Conservation (phyloP, 2,888 invertebrate genomes). For the Drosophila prostipennis region DNA sequence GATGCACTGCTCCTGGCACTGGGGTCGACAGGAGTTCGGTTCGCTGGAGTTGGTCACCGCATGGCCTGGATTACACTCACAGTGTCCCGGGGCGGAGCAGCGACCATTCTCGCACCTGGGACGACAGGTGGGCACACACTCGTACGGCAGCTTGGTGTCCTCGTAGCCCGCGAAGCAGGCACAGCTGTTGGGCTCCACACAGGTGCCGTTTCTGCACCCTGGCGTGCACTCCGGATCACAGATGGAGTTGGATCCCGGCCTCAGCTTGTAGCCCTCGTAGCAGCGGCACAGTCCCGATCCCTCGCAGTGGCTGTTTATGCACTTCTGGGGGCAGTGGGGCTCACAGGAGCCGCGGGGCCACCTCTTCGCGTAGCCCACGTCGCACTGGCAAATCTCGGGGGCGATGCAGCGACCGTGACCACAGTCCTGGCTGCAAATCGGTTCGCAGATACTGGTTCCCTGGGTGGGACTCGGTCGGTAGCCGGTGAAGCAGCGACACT, state of each 20-base stretch:
- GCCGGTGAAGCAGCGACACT: slow-evolving; percentile 85
- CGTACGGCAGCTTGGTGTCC: slow-evolving; percentile 73
- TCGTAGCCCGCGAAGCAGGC: slow-evolving; percentile 80
- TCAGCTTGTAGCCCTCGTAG: slow-evolving; percentile 84
- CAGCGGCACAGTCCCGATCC: slow-evolving; percentile 86
- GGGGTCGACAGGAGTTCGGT: slow-evolving; percentile 74
- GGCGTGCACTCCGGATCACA: slow-evolving; percentile 83
- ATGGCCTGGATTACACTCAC: slow-evolving; percentile 85
- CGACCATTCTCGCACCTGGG: slow-evolving; percentile 83
- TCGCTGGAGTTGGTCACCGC: slow-evolving; percentile 65
- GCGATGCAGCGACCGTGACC: slow-evolving; percentile 80
- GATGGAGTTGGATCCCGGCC: slow-evolving; percentile 70
- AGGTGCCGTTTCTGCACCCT: slow-evolving; percentile 83
- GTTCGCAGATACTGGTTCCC: slow-evolving; percentile 70
- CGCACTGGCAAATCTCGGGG: slow-evolving; percentile 80
- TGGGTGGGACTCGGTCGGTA: slow-evolving; percentile 64
- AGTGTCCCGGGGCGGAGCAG: slow-evolving; percentile 84
- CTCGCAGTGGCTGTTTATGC: slow-evolving; percentile 85
- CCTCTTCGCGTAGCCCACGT: slow-evolving; percentile 78
- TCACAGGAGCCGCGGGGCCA: slow-evolving; percentile 80
- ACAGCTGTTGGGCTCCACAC: slow-evolving; percentile 83
- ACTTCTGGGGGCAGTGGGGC: slow-evolving; percentile 78
- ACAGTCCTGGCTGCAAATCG: slow-evolving; percentile 79
- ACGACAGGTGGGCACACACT: slow-evolving; percentile 78
- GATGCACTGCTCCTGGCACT: slow-evolving; percentile 76